Evolutionary conservation across 2,113 vertebrate genomes (phyloP), one percentile per base, ranked within the genome.

Genomic region (Varanus salvator): DNA sequence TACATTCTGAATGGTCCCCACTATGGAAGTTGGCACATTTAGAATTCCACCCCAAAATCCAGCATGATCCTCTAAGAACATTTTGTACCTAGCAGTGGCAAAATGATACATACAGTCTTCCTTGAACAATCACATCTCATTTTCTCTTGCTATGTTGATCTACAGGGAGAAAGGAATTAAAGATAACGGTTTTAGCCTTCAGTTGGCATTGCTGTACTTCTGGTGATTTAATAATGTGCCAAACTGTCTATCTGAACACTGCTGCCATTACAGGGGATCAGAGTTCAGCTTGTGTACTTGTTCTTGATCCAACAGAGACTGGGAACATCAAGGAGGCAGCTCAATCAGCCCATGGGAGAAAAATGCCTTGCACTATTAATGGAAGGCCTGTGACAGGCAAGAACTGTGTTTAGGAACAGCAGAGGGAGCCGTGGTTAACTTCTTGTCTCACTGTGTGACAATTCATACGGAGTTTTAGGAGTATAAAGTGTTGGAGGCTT

Each of bases 261-360:
- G 17, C 34, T 66, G 44, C 82, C 60, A 50, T 0, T 74, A 0
- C 77, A 50, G 48, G 6, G 0, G 54, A 38, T 74, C 54, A 8
- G 4, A 6, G 17, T 87, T 93, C 31, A 87, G 44, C 15, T 80
- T 52, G 0, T 6, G 4, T 77, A 15, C 68, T 71, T 27, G 38
- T 68, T 54, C 86, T 72, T 57, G 71, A 66, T 88, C 31, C 88
- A 72, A 44, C 0, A 9, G 82, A 75, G 74, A 68, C 23, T 31
- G 71, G 66, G 68, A 94, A 85, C 74, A 77, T 68, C 57, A 68
- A 84, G 72, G 68, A 90, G 80, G 76, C n/a, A 85, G 80, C 64
- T 57, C 23, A 23, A 5, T 17, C 52, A 84, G 66, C 75, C 48
- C 50, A 60, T 54, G 34, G 21, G 11, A 84, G 0, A 52, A 9